phyloP scores from a whole-genome alignment of 2,888 invertebrate genomes.

The Belgica antarctica region DNA sequence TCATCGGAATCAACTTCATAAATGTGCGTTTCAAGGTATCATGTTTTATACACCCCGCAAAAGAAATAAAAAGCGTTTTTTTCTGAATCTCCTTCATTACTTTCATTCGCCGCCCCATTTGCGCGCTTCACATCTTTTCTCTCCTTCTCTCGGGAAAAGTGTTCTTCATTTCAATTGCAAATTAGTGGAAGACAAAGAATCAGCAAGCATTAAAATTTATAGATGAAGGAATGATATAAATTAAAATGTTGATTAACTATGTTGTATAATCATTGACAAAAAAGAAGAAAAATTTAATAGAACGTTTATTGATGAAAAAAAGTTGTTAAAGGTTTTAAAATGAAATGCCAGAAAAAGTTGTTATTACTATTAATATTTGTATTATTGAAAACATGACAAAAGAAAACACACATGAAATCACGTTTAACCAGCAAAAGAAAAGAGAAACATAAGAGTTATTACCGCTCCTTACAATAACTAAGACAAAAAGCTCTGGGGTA shows the following conservation, averaged over 20 bases:
- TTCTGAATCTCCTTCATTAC: too few species aligned
- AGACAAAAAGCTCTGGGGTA: conserved; percentile 10
- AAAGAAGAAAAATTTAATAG: conserved; percentile 29
- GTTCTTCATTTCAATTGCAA: too few species aligned
- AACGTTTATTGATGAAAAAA: conserved; percentile 29
- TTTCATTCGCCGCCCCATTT: too few species aligned
- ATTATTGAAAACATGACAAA: conserved; percentile 32
- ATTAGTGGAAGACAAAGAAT: too few species aligned
- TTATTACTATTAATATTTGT: conserved; percentile 35
- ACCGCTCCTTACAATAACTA: background rate
- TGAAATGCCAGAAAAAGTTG: conserved; percentile 37
- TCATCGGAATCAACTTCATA: too few species aligned
- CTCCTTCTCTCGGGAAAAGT: too few species aligned
- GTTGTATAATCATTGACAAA: background rate
- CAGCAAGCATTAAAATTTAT: too few species aligned
- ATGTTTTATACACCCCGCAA: too few species aligned
- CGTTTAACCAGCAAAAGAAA: background rate
- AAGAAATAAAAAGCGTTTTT: too few species aligned
- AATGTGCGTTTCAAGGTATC: too few species aligned
- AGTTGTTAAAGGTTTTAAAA: conserved; percentile 39
- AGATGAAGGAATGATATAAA: too few species aligned
- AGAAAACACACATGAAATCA: conserved; percentile 8
- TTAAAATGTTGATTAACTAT: background rate
- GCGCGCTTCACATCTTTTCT: too few species aligned
- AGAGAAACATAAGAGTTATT: background rate